Base-by-base conservation (phyloP, 1,140 invertebrate genomes). In the Macrobrachium rosenbergii region DNA sequence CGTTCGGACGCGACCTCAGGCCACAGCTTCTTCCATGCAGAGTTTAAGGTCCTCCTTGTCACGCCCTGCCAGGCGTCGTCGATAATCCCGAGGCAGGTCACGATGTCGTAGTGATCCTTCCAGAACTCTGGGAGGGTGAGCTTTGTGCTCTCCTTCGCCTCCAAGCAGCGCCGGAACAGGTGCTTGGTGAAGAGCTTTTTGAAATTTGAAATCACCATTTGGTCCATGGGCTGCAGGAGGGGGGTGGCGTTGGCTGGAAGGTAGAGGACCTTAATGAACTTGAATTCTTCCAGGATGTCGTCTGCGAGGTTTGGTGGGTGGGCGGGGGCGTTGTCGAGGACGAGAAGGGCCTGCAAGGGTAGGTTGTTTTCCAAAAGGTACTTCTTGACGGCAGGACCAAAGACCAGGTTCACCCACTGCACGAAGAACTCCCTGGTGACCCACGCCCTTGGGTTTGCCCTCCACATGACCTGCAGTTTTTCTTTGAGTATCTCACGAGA, bases 71-170 rank as follows among this genome's bases (percentile, higher is more conserved):
- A 52, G 12, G 75, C 12, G 43, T 58, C 58, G 21, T 52, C 37
- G 16, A 77, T 77, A 58, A 58, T 58, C 58, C 58, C 62, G 69
- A 89, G 75, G 23, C 79, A 77, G 21, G 62, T 75, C n/a, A 89
- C 59, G 77, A 89, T 89, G 58, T 87, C 73, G 63, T 69, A 82
- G n/a, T 82, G 83, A 16, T 87, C 45, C 64, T 87, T 89, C 88
- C 88, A 87, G 23, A 89, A 89, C 69, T 90, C 83, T 88, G 72
- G 52, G n/a, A 90, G 58, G 69, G 82, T 89, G 58, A 89, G 78
- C 69, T 87, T 82, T 67, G 89, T 82, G 64, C 52, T 79, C 72
- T 86, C 63, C 11, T 62, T 80, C 19, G 82, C 83, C 58, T 90
- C 89, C 81, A 89, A 90, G 72, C 78, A 88, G 37, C 19, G 28